Percentiles rank a stretch among this genome's conserved stretches.
Evolutionary conservation across 2,797 vertebrate genomes (phyloP).

Genomic region (Anas flavirostris): DNA sequence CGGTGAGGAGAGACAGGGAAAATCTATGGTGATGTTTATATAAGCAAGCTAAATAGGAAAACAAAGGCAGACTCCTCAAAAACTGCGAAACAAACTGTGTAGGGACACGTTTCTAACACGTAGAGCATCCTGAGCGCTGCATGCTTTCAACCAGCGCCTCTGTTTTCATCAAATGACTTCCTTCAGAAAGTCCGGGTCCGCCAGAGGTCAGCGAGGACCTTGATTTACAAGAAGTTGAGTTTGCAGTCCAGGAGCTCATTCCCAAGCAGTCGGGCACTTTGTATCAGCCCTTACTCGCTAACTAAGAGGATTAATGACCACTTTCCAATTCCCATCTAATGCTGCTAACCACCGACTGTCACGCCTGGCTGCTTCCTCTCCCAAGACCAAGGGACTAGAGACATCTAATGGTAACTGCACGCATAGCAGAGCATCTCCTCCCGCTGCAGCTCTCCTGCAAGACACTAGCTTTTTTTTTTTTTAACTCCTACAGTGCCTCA

Average conservation of each 20-base stretch:
- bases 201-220: background rate
- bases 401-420: conserved; percentile 79
- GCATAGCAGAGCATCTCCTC: conserved; percentile 63
- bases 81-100: background rate
- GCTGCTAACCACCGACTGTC: background rate
- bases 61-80: background rate
- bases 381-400: conserved; percentile 74
- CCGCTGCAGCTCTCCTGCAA: background rate
- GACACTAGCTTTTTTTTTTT: background rate
- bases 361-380: background rate
- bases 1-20: background rate
- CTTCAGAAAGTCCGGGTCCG: background rate
- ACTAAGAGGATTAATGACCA: conserved; percentile 43
- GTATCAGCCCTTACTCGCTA: background rate
- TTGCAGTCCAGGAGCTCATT: conserved; percentile 7
- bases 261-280: background rate
- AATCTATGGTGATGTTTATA: background rate
- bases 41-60: background rate
- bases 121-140: background rate
- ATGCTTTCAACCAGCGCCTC: background rate
- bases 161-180: background rate
- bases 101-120: background rate
- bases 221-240: background rate
- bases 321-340: conserved; percentile 41
- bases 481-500: conserved; percentile 35